These are phyloP conservation scores for Sphaeridia pumilis DNA, from an alignment of 2,888 invertebrate species.

Conservation along the genomic window DNA sequence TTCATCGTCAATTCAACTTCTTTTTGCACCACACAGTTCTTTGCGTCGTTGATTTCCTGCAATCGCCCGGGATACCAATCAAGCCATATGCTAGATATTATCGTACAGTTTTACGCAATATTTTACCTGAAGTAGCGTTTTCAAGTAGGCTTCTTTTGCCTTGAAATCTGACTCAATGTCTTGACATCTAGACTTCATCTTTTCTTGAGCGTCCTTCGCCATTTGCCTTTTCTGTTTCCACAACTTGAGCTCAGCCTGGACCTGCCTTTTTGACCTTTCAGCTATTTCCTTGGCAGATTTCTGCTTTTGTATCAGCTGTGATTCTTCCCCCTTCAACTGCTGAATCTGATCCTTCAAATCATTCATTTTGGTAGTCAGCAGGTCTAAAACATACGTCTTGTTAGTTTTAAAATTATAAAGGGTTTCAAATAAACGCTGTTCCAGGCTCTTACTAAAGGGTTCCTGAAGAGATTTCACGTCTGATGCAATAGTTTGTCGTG, in stretches of 20 bases:
- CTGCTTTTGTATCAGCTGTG: slow-evolving; percentile 46
- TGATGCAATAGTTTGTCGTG: slow-evolving; percentile 12
- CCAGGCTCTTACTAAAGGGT: neutral
- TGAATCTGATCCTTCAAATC: slow-evolving; percentile 63
- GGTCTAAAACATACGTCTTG: slow-evolving; percentile 18
- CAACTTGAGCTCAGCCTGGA: slow-evolving; percentile 65
- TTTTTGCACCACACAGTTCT: slow-evolving; percentile 44
- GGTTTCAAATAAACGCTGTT: too few relatives aligned
- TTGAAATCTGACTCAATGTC: slow-evolving; percentile 17
- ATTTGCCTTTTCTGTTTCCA: slow-evolving; percentile 59
- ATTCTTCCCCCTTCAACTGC: slow-evolving; percentile 55
- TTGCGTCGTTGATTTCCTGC: slow-evolving; percentile 43
- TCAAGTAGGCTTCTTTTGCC: slow-evolving; percentile 14
- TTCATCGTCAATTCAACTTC: slow-evolving; percentile 42
- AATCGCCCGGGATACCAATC: neutral
- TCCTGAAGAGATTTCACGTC: slow-evolving; percentile 11
- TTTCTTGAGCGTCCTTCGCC: slow-evolving; percentile 55
- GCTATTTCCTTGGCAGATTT: slow-evolving; percentile 39
- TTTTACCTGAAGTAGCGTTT: slow-evolving; percentile 9
- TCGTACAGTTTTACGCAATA: neutral
- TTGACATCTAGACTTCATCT: slow-evolving; percentile 35
- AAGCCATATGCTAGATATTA: neutral
- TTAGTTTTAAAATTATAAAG: too few relatives aligned
- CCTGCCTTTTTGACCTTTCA: slow-evolving; percentile 53
- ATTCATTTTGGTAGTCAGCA: slow-evolving; percentile 40